These are phyloP conservation scores for Drosophila tristis DNA, from an alignment of 1,140 invertebrate species.

Conservation along the genomic window DNA sequence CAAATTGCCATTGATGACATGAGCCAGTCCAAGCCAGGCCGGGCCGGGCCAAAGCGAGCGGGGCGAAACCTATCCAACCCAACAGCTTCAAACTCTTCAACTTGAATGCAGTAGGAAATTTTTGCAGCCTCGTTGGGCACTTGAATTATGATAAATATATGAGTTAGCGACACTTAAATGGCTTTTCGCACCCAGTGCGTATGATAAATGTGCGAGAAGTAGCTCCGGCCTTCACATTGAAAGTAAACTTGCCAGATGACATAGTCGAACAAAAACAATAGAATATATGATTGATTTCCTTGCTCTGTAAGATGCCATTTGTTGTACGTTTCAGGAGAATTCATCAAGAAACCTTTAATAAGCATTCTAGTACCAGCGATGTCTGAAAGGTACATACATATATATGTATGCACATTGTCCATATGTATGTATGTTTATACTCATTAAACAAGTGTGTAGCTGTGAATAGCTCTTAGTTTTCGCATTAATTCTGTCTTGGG, in stretches of 20 bases:
- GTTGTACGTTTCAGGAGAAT: too few species aligned
- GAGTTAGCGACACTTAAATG: slow-evolving; percentile 65
- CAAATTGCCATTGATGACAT: slow-evolving; percentile 73
- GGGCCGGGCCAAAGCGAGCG: too few species aligned
- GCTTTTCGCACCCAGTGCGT: slow-evolving; percentile 59
- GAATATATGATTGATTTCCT: neutral
- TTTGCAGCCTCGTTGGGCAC: slow-evolving; percentile 40
- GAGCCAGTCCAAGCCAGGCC: slow-evolving; percentile 24
- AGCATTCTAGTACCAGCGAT: slow-evolving; percentile 1
- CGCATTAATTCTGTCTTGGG: slow-evolving; percentile 45
- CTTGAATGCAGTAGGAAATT: slow-evolving; percentile 39
- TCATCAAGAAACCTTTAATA: neutral
- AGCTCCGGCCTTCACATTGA: slow-evolving; percentile 71
- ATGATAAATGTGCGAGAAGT: slow-evolving; percentile 67
- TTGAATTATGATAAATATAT: slow-evolving; percentile 66
- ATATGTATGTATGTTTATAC: too few species aligned
- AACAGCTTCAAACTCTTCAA: slow-evolving; percentile 8
- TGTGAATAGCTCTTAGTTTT: slow-evolving; percentile 9
- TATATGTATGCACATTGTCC: too few species aligned
- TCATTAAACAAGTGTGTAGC: too few species aligned
- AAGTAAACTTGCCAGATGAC: slow-evolving; percentile 35
- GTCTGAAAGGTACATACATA: too few species aligned
- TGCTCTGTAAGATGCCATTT: too few species aligned
- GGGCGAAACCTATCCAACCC: neutral
- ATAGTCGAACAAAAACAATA: slow-evolving; percentile 1